These are phyloP conservation scores for Polyodon spathula DNA, from an alignment of 2,113 vertebrate genomes.

Conservation along the genomic window DNA sequence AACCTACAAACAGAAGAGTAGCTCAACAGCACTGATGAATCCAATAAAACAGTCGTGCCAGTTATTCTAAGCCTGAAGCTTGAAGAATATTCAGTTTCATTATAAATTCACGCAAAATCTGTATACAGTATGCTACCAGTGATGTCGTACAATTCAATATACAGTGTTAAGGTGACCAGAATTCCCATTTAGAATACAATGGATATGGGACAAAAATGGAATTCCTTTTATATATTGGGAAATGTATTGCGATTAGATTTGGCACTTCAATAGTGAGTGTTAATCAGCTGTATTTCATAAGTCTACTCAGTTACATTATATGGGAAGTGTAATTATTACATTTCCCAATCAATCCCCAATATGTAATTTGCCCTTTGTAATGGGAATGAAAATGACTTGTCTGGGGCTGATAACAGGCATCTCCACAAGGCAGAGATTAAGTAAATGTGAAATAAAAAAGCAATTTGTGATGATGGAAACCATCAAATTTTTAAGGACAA, in stretches of 20 bases:
- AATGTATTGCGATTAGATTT: background rate
- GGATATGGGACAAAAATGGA: background rate
- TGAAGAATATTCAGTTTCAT: too few relatives aligned
- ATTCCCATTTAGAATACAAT: background rate
- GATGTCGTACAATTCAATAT: too few relatives aligned
- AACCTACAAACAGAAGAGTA: too few relatives aligned
- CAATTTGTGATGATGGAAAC: background rate
- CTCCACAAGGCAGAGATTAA: conserved; percentile 3
- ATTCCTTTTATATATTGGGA: background rate
- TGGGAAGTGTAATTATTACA: background rate
- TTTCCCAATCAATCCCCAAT: background rate
- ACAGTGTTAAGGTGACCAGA: too few relatives aligned
- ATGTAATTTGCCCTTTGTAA: background rate
- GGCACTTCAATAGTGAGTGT: background rate
- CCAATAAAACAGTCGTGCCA: too few relatives aligned
- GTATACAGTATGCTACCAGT: too few relatives aligned
- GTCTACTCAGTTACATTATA: background rate
- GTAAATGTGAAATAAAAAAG: background rate
- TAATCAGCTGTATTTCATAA: background rate
- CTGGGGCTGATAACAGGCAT: background rate
- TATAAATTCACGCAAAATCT: too few relatives aligned
- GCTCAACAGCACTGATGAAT: too few relatives aligned
- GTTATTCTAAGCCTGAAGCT: too few relatives aligned
- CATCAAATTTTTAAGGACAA: background rate
- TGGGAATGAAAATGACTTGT: conserved; percentile 1